Evolutionary conservation across 2,113 vertebrate species (phyloP), one percentile per base, ranked within the genome.

Genomic region (Tinamus guttatus): DNA sequence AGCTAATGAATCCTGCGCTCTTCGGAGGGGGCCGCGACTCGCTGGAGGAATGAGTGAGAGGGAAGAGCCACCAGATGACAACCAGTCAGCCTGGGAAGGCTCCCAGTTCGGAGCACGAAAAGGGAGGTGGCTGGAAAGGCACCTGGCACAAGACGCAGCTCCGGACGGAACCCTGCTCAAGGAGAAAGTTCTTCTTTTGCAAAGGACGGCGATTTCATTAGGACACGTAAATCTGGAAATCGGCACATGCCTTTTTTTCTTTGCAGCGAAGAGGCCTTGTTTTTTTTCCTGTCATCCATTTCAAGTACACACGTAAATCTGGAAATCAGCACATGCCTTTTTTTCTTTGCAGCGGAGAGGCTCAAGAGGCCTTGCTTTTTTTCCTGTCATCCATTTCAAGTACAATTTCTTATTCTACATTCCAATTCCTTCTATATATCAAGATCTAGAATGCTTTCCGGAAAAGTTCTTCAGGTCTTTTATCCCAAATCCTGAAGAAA

Each of bases 51-150:
- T 95, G 92, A 96, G 92, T 86, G 81, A 95, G 96, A 94, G 74
- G 94, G 92, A 95, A 96, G 59, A 96, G 93, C 86, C 86, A 92
- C 74, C 62, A 77, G 90, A 81, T 89, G 95, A 96, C 95, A 96
- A 97, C 89, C 90, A 95, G 84, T n/a, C 86, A 86, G 88, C 88
- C 95, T 34, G 49, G 87, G 81, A 96, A 82, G 64, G 94, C 96
- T 96, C 95, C 88, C 90, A 94, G 93, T 92, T 93, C 78, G 81
- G 92, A 92, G 86, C 92, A 95, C 93, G 76, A 94, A 97, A 96
- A 96, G 34, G 70, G 81, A 95, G 93, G 88, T 85, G 45, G 92
- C 92, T 94, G 92, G 95, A 96, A 95, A 96, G 90, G 89, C 86
- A 92, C 81, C 94, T 90, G 84, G 88, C 70, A 96, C 93, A 92